Percentiles rank a stretch among this genome's conserved stretches.
These are phyloP conservation scores for Willisornis vidua DNA, from an alignment of 2,113 vertebrate genomes.

Conservation along the genomic window DNA sequence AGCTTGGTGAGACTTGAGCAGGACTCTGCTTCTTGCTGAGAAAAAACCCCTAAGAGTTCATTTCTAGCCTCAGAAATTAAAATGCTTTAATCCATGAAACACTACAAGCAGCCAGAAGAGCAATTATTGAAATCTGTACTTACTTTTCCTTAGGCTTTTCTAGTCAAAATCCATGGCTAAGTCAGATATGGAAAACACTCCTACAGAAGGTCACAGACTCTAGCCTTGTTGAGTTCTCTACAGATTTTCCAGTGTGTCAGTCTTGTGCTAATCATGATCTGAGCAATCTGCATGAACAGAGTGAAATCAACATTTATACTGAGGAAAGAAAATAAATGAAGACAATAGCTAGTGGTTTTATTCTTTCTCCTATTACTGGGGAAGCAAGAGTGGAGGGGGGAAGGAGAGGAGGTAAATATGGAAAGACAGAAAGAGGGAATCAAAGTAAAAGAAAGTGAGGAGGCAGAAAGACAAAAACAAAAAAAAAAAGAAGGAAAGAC, in stretches of 20 bases:
- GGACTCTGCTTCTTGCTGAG: not conserved
- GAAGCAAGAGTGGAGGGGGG: fast-evolving
- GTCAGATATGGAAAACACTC: not conserved
- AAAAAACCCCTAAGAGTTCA: not conserved
- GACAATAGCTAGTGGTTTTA: not conserved
- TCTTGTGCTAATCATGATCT: not conserved
- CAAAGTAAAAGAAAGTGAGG: not conserved
- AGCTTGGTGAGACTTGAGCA: not conserved
- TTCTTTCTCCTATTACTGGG: not conserved
- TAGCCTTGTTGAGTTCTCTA: not conserved
- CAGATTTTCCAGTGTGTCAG: not conserved
- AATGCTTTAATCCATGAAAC: not conserved
- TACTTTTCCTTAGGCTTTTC: not conserved
- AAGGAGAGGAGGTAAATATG: not conserved
- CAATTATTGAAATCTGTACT: not conserved
- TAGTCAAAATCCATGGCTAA: not conserved
- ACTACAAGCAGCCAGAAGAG: not conserved
- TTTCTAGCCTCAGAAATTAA: not conserved
- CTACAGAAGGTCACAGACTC: not conserved
- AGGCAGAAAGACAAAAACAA: not conserved
- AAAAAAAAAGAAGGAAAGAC: not conserved
- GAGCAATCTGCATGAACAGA: not conserved
- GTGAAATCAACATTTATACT: not conserved
- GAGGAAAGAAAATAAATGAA: not conserved
- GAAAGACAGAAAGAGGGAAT: not conserved